Conservation (phyloP, 2,113 vertebrate genomes). For the Fregata magnificens region DNA sequence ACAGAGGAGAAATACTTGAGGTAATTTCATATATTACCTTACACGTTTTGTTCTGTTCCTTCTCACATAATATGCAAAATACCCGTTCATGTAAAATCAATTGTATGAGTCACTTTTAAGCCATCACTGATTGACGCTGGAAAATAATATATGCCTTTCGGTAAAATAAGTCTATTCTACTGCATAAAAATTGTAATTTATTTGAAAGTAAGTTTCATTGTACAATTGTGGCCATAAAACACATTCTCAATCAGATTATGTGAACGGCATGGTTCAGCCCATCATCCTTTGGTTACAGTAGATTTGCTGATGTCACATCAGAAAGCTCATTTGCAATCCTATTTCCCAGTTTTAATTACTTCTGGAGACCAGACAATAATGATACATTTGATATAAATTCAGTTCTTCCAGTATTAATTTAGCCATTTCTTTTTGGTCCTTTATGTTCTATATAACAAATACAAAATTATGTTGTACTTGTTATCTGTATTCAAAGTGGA, state of each 20-base stretch:
- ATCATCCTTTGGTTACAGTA: slow-evolving; percentile 17
- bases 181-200: not conserved
- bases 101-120: not conserved
- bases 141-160: slow-evolving; percentile 2
- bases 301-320: slow-evolving; percentile 49
- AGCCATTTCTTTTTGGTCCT: not conserved
- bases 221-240: not conserved
- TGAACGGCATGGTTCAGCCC: not conserved
- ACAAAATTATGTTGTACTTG: slow-evolving; percentile 26
- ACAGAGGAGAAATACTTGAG: not conserved
- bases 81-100: not conserved
- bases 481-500: slow-evolving; percentile 34
- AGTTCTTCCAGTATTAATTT: not conserved
- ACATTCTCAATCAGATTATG: slow-evolving; percentile 45
- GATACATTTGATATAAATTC: slow-evolving; percentile 23
- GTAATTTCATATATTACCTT: not conserved
- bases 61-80: not conserved
- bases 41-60: not conserved
- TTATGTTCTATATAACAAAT: not conserved
- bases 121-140: not conserved
- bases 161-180: not conserved
- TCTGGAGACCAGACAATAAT: slow-evolving; percentile 20
- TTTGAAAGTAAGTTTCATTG: slow-evolving; percentile 36
- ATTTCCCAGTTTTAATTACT: slow-evolving; percentile 70
- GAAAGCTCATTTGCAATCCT: slow-evolving; percentile 46